Percentiles rank a stretch among this genome's conserved stretches.
Conservation (phyloP, 2,113 vertebrate genomes). For the Sphaerodactylus townsendi region DNA sequence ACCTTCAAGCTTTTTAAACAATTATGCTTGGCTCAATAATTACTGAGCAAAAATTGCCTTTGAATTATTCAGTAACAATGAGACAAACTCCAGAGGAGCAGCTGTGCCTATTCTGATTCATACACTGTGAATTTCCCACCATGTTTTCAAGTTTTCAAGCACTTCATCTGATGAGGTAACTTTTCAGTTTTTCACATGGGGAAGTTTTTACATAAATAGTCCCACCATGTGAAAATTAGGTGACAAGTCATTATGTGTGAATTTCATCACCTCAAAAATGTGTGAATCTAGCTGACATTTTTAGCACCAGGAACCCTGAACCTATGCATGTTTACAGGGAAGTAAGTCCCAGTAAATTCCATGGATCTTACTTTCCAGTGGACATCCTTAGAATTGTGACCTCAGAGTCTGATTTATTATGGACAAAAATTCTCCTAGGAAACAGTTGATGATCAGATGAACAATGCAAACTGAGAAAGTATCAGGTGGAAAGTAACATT, state of each 20-base stretch:
- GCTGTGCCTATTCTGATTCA: not conserved
- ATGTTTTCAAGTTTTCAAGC: not conserved
- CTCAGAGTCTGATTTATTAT: not conserved
- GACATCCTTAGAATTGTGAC: not conserved
- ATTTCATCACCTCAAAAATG: not conserved
- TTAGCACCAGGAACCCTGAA: not conserved
- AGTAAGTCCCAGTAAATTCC: not conserved
- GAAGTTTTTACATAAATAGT: not conserved
- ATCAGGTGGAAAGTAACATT: not conserved
- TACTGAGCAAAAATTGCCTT: not conserved
- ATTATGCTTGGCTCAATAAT: not conserved
- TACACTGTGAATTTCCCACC: not conserved
- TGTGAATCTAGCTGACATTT: not conserved
- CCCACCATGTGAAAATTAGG: conserved; percentile 9
- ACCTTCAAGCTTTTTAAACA: not conserved
- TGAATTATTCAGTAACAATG: not conserved
- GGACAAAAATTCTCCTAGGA: not conserved
- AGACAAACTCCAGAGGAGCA: not conserved
- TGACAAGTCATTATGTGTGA: not conserved
- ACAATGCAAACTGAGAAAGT: not conserved
- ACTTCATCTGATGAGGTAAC: not conserved
- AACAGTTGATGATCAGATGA: not conserved
- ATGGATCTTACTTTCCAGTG: not conserved
- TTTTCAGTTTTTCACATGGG: not conserved
- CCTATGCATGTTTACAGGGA: not conserved